Conservation (phyloP, 2,888 invertebrate species). For the Magallana nippona region DNA sequence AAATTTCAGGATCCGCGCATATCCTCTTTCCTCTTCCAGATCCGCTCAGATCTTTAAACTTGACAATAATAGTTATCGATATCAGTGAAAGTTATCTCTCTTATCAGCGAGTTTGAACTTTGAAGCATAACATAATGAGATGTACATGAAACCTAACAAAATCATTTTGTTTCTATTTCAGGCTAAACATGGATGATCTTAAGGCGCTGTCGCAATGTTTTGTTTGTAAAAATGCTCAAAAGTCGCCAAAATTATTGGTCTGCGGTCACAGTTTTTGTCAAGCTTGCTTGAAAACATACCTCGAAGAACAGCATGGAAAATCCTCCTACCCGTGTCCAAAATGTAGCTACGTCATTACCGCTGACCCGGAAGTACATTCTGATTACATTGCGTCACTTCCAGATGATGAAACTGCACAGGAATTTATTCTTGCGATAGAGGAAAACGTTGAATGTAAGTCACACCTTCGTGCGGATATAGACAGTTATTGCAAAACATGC, state of each 20-base stretch:
- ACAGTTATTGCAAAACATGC: conserved; percentile 17
- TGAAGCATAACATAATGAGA: no score
- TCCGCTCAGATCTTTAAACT: no score
- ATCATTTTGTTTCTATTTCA: background rate
- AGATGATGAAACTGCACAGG: background rate
- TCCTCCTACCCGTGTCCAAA: conserved; percentile 25
- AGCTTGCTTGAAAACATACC: background rate
- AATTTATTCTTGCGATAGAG: background rate
- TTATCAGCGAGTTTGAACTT: background rate
- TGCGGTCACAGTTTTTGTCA: conserved; percentile 35
- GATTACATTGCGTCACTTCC: background rate
- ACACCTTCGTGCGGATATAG: conserved; percentile 10
- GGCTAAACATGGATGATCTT: conserved; percentile 19
- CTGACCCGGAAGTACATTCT: background rate
- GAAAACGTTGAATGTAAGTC: background rate
- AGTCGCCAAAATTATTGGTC: conserved; percentile 10
- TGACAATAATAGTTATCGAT: no score
- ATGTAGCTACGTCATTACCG: background rate
- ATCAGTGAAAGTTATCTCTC: background rate
- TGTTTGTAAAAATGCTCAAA: background rate
- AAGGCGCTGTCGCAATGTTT: background rate
- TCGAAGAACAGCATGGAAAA: background rate
- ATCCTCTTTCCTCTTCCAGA: no score
- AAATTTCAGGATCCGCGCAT: no score
- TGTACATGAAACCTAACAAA: no score